Base-by-base conservation (phyloP, 2,888 invertebrate species). In the Nycteola revayana region DNA sequence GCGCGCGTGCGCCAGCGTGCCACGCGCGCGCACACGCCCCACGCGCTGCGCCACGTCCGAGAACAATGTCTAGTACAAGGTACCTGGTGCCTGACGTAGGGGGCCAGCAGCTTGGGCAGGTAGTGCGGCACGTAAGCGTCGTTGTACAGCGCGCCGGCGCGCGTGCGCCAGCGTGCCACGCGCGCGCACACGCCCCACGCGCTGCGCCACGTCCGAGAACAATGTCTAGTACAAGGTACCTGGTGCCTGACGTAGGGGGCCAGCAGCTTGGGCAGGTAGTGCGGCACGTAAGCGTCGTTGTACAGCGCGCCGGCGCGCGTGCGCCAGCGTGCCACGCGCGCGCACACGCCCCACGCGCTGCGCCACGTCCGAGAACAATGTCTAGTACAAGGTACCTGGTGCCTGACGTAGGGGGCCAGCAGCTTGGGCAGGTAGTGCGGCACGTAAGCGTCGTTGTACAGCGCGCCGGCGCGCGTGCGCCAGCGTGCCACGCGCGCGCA, bases 1-100 rank as follows among this genome's bases (percentile, higher is more conserved):
- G 96, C 95, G 1, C 91, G 91, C 36, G 91, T 91, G 43, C 95
- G 92, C 98, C 98, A 98, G 32, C 93, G 91, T 63, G 95, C 94
- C 69, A 97, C 94, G 51, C 93, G 92, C 11, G 91, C 90, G 52
- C 96, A 90, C 55, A 98, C 94, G 40, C 7, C 2, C 7, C 21
- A 5, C 4, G 2, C 3, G 7, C 4, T 21, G 21, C n/a, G n/a
- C n/a, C n/a, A n/a, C n/a, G n/a, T n/a, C n/a, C n/a, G 3, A 5
- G 7, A 2, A n/a, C 21, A 2, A 7, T 7, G 92, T n/a, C n/a
- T n/a, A n/a, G n/a, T n/a, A n/a, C n/a, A n/a, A n/a, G n/a, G n/a
- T 61, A 94, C 88, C 75, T 94, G 90, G 31, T 95, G 83, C 25
- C 95, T 85, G 17, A 97, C 90, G 62, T 96, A 90, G 1, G 96